Base-by-base conservation (phyloP, 2,113 vertebrate species). In the Zosterops japonicus region DNA sequence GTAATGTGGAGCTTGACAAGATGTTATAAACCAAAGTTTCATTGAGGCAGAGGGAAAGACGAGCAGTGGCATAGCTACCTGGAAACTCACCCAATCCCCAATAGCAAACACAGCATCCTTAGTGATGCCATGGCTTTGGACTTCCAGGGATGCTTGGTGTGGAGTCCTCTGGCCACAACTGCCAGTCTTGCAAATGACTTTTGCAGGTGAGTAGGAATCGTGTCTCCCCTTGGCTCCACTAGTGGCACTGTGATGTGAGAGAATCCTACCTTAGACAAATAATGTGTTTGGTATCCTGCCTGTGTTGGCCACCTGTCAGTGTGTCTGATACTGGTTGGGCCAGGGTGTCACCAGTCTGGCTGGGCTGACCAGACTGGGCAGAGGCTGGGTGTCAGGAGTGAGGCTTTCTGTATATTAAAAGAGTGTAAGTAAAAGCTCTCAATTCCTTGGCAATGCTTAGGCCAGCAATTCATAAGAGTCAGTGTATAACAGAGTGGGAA, bases 61-160 rank as follows among this genome's bases (percentile, higher is more conserved):
- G 9, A 80, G 36, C 27, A 86, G 9, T 16, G 25, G 9, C 0
- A 0, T 2, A 4, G 53, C 13, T 28, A 11, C n/a, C 35, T 2
- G 5, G 28, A 35, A 53, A 35, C n/a, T 70, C 15, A 39, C 12
- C 28, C 29, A 75, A 5, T 71, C 31, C 12, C 24, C 39, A 60
- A 1, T 1, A 89, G 12, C 86, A 87, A 76, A 44, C 19, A 64
- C n/a, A 49, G 4, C 24, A 71, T 71, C 24, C 21, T 35, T n/a
- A 59, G 41, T 0, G 0, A 44, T 63, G 57, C 42, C 21, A 6
- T 42, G 29, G 13, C 19, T 86, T 31, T 75, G 75, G 36, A 39
- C 53, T 70, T 57, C 25, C 12, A 12, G 25, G 36, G 36, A 52
- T 18, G 11, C 29, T 57, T 63, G 28, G 6, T 42, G 12, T 1